A percentile compares a stretch with the other conserved stretches of the same genome.
phyloP scores from a whole-genome alignment of 2,888 invertebrate genomes.

The Pachycephus smyrnensis region DNA sequence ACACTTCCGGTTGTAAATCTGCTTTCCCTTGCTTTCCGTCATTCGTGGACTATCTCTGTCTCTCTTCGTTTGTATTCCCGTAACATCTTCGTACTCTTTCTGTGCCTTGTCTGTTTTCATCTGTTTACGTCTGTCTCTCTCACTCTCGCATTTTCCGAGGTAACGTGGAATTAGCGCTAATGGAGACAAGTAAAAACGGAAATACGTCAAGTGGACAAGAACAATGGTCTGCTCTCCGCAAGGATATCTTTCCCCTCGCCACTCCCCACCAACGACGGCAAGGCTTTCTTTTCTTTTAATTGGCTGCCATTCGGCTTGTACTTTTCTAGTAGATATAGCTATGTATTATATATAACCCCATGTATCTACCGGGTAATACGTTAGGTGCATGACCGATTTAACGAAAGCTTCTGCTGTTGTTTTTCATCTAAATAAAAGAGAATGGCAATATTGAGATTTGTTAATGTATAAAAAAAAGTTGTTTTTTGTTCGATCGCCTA shows the following conservation, averaged over 20 bases:
- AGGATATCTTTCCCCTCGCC: not conserved
- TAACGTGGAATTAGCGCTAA: not conserved
- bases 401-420: too few species aligned
- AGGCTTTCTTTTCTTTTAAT: not conserved
- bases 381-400: too few species aligned
- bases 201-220: constrained; percentile 3
- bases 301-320: not conserved
- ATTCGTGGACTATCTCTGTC: not conserved
- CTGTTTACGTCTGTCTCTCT: not conserved
- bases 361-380: too few species aligned
- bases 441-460: too few species aligned
- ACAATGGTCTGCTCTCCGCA: not conserved
- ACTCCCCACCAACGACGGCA: not conserved
- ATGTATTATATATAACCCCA: not conserved
- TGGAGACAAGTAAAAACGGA: constrained; percentile 16
- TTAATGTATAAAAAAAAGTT: too few species aligned
- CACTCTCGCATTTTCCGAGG: not conserved
- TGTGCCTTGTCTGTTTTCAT: fast-evolving
- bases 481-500: too few species aligned
- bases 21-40: not conserved
- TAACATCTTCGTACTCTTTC: not conserved
- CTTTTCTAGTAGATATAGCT: not conserved
- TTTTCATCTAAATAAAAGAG: too few species aligned
- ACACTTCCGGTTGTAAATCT: not conserved
- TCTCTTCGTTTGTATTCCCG: not conserved